Evolutionary conservation across 2,888 invertebrate genomes (phyloP).

Genomic region (Caenorhabditis sp.): DNA sequence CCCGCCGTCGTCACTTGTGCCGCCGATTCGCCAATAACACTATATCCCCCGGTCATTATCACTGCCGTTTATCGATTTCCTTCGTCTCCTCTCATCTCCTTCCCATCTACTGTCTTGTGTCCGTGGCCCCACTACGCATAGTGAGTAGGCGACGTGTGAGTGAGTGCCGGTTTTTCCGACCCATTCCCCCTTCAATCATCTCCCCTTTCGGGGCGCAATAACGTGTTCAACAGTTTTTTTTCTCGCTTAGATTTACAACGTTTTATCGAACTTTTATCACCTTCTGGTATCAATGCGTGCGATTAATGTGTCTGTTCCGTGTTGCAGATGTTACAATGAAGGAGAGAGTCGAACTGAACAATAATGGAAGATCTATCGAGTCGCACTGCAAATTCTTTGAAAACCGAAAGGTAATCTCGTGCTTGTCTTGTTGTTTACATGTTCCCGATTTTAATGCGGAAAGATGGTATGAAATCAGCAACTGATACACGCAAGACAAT

Average conservation of each 20-base stretch:
- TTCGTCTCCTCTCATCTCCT: conserved; percentile 14
- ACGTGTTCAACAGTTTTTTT: conserved; percentile 58
- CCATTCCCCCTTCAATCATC: conserved; percentile 57
- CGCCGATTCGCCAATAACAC: conserved; percentile 55
- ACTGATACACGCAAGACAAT: neutral
- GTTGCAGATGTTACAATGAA: conserved; percentile 67
- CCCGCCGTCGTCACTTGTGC: conserved; percentile 48
- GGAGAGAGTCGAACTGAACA: conserved; percentile 69
- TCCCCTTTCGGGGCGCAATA: conserved; percentile 43
- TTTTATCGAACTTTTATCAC: conserved; percentile 51
- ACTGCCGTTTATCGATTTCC: conserved; percentile 61
- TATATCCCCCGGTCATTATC: conserved; percentile 63
- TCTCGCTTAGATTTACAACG: conserved; percentile 60
- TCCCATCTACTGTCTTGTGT: conserved; percentile 32
- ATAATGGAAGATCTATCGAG: conserved; percentile 70
- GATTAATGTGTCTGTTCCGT: conserved; percentile 15
- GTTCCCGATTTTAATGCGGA: conserved; percentile 1
- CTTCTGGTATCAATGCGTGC: conserved; percentile 34
- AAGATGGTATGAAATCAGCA: neutral
- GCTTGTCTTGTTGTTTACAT: conserved; percentile 20
- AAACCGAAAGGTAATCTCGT: conserved; percentile 57
- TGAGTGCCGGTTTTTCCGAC: conserved; percentile 52
- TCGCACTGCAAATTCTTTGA: conserved; percentile 65
- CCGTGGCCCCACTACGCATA: conserved; percentile 42
- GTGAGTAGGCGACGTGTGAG: conserved; percentile 25